Evolutionary conservation across 2,888 invertebrate species (phyloP).

Genomic region (Lumbricus terrestris): DNA sequence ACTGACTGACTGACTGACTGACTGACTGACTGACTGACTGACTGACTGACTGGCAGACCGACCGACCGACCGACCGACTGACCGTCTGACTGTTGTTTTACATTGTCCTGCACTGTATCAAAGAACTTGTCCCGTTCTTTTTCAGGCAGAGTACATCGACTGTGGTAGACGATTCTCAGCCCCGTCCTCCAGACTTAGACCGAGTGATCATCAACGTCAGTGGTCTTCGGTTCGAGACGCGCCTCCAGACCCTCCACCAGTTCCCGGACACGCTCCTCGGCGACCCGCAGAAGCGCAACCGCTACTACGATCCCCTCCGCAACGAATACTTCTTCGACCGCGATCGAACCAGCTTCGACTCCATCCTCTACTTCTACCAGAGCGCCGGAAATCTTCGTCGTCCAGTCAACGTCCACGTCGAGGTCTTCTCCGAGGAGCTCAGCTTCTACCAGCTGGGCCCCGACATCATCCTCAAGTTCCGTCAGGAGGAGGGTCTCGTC

Average conservation of each 20-base stretch:
- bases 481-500: slow-evolving; percentile 75
- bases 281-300: slow-evolving; percentile 74
- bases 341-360: slow-evolving; percentile 98
- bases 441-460: slow-evolving; percentile 99
- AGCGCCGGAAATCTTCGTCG: slow-evolving; percentile 84
- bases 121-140: background rate
- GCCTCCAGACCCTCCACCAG: slow-evolving; percentile 25
- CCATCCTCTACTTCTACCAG: slow-evolving; percentile 73
- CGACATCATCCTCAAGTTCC: slow-evolving; percentile 67
- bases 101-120: background rate
- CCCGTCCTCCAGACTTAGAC: slow-evolving; percentile 33
- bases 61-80: too few species aligned
- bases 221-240: slow-evolving; percentile 29
- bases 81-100: too few species aligned
- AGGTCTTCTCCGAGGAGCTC: slow-evolving; percentile 99
- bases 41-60: too few species aligned
- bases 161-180: background rate
- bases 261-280: slow-evolving; percentile 71
- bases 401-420: slow-evolving; percentile 93
- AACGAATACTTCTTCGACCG: slow-evolving; percentile 99
- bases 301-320: slow-evolving; percentile 94
- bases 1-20: too few species aligned
- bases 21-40: too few species aligned
- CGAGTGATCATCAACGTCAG: slow-evolving; percentile 32
- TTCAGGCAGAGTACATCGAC: background rate